These are phyloP conservation scores for Lithophane semibrunnea DNA, from an alignment of 2,888 invertebrate species.

Conservation along the genomic window DNA sequence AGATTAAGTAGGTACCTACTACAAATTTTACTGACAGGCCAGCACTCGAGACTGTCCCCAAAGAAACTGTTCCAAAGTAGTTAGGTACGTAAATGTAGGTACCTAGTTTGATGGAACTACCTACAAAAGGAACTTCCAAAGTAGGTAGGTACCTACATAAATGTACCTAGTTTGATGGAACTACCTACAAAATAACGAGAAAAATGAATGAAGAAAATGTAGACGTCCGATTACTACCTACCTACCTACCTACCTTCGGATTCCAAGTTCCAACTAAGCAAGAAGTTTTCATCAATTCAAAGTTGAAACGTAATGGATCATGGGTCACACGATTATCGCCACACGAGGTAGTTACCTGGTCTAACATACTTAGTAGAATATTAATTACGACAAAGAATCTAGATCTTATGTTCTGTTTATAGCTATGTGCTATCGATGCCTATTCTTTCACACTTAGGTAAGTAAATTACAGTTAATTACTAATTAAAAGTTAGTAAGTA, in stretches of 20 bases:
- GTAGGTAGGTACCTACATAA: too few relatives aligned
- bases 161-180: too few relatives aligned
- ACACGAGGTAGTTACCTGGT: conserved; percentile 16
- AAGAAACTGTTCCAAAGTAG: neutral
- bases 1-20: neutral
- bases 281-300: conserved; percentile 20
- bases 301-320: conserved; percentile 25
- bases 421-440: neutral
- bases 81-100: too few relatives aligned
- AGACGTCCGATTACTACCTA: neutral
- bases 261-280: neutral
- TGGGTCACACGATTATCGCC: conserved; percentile 38
- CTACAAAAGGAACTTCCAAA: too few relatives aligned
- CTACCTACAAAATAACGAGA: neutral
- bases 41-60: too few relatives aligned
- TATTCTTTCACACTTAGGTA: conserved; percentile 14
- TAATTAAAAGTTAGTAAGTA: neutral
- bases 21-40: neutral
- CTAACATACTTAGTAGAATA: conserved; percentile 12
- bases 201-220: conserved; percentile 2
- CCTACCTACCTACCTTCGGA: neutral
- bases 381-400: conserved; percentile 12
- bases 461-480: conserved; percentile 1
- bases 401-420: neutral
- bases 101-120: too few relatives aligned